phyloP scores from a whole-genome alignment of 2,888 invertebrate species.

The Alloscopus bannaensis region DNA sequence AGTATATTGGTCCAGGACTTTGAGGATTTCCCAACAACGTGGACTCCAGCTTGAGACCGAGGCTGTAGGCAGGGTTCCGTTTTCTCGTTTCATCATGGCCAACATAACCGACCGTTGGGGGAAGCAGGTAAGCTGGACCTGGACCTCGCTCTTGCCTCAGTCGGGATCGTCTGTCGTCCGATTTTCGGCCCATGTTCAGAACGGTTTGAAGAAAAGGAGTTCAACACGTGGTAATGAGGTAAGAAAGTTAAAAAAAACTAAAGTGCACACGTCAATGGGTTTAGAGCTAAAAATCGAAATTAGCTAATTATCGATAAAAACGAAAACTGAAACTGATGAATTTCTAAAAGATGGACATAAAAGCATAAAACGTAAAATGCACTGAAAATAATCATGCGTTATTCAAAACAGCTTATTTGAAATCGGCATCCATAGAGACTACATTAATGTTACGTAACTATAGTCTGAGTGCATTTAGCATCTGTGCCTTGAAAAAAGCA shows the following conservation, averaged over 20 bases:
- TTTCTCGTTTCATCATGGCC: conserved; percentile 80
- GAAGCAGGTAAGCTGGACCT: conserved; percentile 81
- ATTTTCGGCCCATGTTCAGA: conserved; percentile 33
- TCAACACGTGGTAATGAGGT: neutral
- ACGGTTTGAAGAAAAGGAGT: neutral
- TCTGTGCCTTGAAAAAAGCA: no score
- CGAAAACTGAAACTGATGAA: conserved; percentile 11
- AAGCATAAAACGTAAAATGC: neutral
- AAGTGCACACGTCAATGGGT: neutral
- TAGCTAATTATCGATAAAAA: neutral
- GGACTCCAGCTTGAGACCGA: conserved; percentile 71
- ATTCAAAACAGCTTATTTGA: neutral
- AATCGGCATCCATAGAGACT: neutral
- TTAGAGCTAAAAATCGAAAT: neutral
- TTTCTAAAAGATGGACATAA: neutral
- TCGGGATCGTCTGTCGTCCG: conserved; percentile 19
- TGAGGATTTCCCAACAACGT: conserved; percentile 65
- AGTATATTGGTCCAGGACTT: conserved; percentile 69
- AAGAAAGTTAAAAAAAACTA: neutral
- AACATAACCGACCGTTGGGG: conserved; percentile 80
- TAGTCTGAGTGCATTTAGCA: no score
- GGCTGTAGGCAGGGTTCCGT: conserved; percentile 66
- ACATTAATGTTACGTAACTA: no score
- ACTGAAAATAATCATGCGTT: neutral
- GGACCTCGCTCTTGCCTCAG: conserved; percentile 77